Base-by-base conservation (phyloP, 2,888 invertebrate species). In the Steinernema hermaphroditum region DNA sequence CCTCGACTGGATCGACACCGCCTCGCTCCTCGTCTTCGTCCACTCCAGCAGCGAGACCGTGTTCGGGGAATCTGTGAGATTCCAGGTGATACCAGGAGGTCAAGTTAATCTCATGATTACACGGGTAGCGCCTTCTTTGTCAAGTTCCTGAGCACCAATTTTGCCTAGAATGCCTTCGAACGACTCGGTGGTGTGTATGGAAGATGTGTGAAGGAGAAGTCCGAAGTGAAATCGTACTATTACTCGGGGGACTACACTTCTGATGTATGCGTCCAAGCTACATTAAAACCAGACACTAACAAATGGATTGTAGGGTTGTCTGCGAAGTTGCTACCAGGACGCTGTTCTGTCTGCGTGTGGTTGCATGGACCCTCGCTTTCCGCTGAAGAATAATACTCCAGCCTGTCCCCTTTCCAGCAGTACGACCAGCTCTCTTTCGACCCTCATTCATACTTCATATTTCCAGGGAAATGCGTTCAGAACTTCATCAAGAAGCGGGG, bases 351-450 rank as follows among this genome's bases (percentile, higher is more conserved):
- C 62, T 32, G 71, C 46, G 0, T 82, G 82, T 50, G 74, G 57
- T 4, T 82, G 82, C 54, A 80, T 80, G 80, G 82, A 82, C 44
- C 82, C 82, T 0, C 70, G 82, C 19, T 82, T 81, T 29, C 79
- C 78, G 0, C 70, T 72, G 70, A 75, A 76, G 6, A 50, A n/a
- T n/a, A 49, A 19, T n/a, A n/a, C n/a, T n/a, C n/a, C n/a, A 74
- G 72, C 1, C 70, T 70, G 6, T 54, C 75, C 0, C 54, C 75
- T 0, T 82, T 81, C 27, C 62, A 72, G 46, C 43, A 81, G 2
- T 24, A 75, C 12, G 69, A 8, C 12, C 41, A 4, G 4, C 14
- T 9, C n/a, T 41, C 14, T 16, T 49, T 46, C 8, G 1, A 14
- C 16, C 14, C 4, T n/a, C n/a, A n/a, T n/a, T n/a, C n/a, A n/a